Evolutionary conservation across 2,888 invertebrate species (phyloP).

Genomic region (Epsilonema sp.): DNA sequence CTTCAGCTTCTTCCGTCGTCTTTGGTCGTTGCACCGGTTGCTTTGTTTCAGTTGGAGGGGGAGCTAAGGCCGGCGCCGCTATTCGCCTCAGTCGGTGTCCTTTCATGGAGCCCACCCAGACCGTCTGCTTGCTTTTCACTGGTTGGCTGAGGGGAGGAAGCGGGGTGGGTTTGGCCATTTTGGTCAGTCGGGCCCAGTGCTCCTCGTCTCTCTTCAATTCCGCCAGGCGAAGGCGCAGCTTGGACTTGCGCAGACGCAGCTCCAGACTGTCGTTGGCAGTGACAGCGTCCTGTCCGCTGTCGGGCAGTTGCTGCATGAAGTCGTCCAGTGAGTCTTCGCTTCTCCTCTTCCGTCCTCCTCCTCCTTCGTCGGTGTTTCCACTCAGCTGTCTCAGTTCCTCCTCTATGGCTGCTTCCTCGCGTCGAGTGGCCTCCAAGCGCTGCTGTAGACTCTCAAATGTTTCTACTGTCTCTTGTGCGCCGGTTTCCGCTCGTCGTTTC

Average conservation of each 20-base stretch:
- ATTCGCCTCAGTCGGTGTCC: background rate
- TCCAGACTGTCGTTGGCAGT: constrained; percentile 3
- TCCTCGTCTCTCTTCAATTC: constrained; percentile 14
- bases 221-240: constrained; percentile 15
- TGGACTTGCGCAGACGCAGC: constrained; percentile 17
- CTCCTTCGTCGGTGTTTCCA: background rate
- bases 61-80: background rate
- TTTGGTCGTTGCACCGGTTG: background rate
- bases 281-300: background rate
- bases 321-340: constrained; percentile 11
- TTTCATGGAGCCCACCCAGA: constrained; percentile 8
- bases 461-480: background rate
- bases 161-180: constrained; percentile 7
- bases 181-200: constrained; percentile 16
- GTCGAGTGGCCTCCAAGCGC: background rate
- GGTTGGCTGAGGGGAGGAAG: background rate
- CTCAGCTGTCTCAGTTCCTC: background rate
- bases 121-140: background rate
- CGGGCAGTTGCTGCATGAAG: constrained; percentile 12
- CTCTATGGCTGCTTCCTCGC: background rate
- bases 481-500: constrained; percentile 40
- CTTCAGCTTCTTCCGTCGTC: background rate
- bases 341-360: background rate
- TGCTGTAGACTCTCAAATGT: constrained; percentile 6
- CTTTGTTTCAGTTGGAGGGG: background rate